Evolutionary conservation across 2,797 vertebrate genomes (phyloP), one percentile per base, ranked within the genome.

Genomic region (Notolabrus celidotus): DNA sequence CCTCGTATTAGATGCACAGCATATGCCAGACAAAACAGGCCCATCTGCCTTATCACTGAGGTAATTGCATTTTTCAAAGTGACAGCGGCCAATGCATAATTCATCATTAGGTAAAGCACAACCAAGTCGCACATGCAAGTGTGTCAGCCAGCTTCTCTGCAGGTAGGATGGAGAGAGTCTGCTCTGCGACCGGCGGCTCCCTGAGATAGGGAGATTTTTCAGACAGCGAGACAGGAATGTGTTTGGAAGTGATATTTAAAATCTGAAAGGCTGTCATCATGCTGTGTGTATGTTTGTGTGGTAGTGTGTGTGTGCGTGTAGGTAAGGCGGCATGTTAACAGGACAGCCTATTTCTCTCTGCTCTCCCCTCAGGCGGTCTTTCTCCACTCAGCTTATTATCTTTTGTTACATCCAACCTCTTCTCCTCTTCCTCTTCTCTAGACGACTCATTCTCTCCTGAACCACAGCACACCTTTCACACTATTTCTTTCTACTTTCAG

Each of bases 31-130:
- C 88, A 92, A 92, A 92, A 90, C 89, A 87, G 83, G 79, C 82
- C 90, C 92, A 91, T 92, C 92, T 93, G 92, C 89, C 88, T 92
- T 85, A 92, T 91, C 88, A 88, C 81, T 79, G 86, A 90, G 79
- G 83, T 93, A 89, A 93, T 93, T 90, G 87, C 89, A 86, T 89
- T 90, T 90, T 90, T 92, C 83, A 88, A 91, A 86, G 82, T 89
- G 89, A 93, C 92, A 91, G 90, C 68, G 74, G 71, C 80, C 72
- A 52, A 91, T 93, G 89, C 90, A 92, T 93, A 92, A 93, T 92
- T 93, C 91, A 93, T 93, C 85, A 92, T 89, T 83, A 87, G 86
- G 88, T 86, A 88, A 88, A 88, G 77, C 74, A 84, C 86, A 79
- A 76, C 67, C 29, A 79, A 84, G 88, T 86, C 75, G 77, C 79